Evolutionary conservation across 2,797 vertebrate genomes (phyloP).

Genomic region (Oreochromis grahami): DNA sequence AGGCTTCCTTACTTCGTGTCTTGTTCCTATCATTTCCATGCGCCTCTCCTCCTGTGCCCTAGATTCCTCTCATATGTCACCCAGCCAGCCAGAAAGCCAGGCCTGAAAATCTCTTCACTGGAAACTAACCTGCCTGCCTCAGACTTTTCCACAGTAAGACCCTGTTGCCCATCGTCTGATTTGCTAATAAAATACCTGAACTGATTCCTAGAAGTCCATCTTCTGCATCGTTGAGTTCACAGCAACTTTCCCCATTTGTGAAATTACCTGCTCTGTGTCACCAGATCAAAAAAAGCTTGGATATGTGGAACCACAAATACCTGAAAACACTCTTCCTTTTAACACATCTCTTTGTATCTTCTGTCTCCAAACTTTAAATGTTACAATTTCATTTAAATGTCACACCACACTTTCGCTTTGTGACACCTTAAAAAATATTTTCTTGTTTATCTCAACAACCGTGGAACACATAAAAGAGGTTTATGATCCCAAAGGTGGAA

Average conservation of each 20-base stretch:
- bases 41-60: rapidly evolving
- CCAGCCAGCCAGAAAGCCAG: background rate
- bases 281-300: background rate
- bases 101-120: rapidly evolving
- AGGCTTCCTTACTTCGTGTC: background rate
- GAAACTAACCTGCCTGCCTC: background rate
- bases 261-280: rapidly evolving
- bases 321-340: rapidly evolving
- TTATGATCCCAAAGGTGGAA: background rate
- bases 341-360: rapidly evolving
- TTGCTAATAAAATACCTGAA: background rate
- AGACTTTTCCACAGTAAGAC: background rate
- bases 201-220: background rate
- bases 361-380: background rate
- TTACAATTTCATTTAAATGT: background rate
- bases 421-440: rapidly evolving
- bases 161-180: background rate
- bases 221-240: background rate
- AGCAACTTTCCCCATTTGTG: rapidly evolving
- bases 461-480: background rate
- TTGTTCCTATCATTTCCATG: background rate
- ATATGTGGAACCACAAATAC: background rate
- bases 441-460: background rate
- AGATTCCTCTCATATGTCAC: background rate
- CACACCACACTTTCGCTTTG: background rate